phyloP scores from a whole-genome alignment of 2,888 invertebrate genomes.

The Tanytarsus gracilentus region DNA sequence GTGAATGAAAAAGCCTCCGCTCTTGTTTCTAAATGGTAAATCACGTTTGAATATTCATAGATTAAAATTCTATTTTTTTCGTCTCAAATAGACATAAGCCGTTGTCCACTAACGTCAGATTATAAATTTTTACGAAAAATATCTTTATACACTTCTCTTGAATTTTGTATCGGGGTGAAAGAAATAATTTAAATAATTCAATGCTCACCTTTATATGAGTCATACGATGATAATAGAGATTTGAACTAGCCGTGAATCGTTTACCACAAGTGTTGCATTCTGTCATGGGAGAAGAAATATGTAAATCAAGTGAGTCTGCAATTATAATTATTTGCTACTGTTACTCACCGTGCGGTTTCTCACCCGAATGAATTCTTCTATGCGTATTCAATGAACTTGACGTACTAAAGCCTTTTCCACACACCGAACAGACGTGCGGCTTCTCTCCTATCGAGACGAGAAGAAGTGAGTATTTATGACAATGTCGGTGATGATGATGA shows the following conservation, averaged over 20 bases:
- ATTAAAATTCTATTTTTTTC: neutral
- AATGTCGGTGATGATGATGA: too few relatives aligned
- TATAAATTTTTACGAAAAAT: neutral
- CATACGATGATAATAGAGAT: constrained; percentile 69
- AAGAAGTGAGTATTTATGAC: too few relatives aligned
- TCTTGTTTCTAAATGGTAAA: constrained; percentile 20
- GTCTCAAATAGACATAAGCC: constrained; percentile 16
- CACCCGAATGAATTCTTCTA: constrained; percentile 52
- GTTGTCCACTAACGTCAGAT: constrained; percentile 27
- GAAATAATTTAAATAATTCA: neutral
- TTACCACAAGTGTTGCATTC: constrained; percentile 62
- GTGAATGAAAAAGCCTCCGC: neutral
- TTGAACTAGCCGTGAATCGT: constrained; percentile 65
- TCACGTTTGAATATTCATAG: constrained; percentile 27
- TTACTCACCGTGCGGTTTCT: neutral
- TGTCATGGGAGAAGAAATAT: neutral
- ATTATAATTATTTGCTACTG: too few relatives aligned
- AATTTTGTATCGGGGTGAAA: neutral
- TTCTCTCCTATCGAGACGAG: constrained; percentile 52
- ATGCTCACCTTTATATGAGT: constrained; percentile 59
- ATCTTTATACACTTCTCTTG: neutral
- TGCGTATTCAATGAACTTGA: constrained; percentile 66
- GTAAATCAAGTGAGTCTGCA: neutral
- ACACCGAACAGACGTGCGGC: constrained; percentile 61
- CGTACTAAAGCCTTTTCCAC: constrained; percentile 64